These are phyloP conservation scores for Escarpia spicata DNA, from an alignment of 2,888 invertebrate species.

Conservation along the genomic window DNA sequence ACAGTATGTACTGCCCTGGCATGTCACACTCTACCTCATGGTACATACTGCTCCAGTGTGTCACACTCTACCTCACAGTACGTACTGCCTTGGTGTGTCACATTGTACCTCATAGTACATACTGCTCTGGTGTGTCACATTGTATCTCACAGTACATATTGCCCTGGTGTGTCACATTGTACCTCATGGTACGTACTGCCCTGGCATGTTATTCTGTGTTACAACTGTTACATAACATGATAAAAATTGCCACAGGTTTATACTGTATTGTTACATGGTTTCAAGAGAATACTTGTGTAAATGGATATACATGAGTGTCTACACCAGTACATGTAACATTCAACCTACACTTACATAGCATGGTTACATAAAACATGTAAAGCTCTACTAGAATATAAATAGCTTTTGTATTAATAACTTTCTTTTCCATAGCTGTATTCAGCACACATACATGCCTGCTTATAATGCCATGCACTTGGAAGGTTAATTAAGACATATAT, in stretches of 20 bases:
- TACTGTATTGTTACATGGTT: background rate
- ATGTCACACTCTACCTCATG: background rate
- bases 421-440: background rate
- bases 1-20: background rate
- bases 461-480: background rate
- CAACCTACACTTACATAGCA: background rate
- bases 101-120: too few species aligned
- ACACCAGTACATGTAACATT: background rate
- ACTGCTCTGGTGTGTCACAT: too few species aligned
- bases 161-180: background rate
- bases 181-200: background rate
- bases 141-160: too few species aligned
- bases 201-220: background rate
- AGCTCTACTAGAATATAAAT: background rate
- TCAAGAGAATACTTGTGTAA: background rate
- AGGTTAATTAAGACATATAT: background rate
- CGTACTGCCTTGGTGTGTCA: background rate
- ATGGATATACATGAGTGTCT: background rate
- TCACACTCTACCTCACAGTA: background rate
- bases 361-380: background rate
- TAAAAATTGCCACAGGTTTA: background rate
- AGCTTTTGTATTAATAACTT: conserved; percentile 3
- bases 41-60: too few species aligned
- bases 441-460: background rate
- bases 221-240: background rate